Base-by-base conservation (phyloP, 2,888 invertebrate species). In the Eupithecia abbreviata region DNA sequence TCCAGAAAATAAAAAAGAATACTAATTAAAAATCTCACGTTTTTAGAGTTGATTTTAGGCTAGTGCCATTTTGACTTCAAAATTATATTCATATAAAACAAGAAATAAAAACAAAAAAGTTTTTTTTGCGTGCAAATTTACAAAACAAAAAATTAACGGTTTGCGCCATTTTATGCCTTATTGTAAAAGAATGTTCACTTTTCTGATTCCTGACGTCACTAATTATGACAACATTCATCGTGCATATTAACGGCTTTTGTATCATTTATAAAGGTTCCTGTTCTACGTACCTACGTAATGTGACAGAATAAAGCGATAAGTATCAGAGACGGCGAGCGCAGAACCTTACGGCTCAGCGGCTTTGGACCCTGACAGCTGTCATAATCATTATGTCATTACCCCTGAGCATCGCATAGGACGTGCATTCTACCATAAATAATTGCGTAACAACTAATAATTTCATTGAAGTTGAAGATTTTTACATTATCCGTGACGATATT, bases 371-470 rank as follows among this genome's bases (percentile, higher is more conserved):
- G 69, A 69, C 69, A 69, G 69, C 69, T 69, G 69, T 69, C 69
- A 69, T 69, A 69, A 69, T 69, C 69, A 69, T 69, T 69, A 69
- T 69, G 69, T 69, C 69, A 69, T 69, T 69, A 47, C 47, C 18
- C 69, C 47, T 47, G 69, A 69, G 47, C 69, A 66, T 42, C 66
- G 42, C 66, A 69, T 69, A 69, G 18, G 45, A 68, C 47, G 47
- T 69, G 69, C 69, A 69, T 69, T 69, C 69, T 69, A 69, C 69
- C 69, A 30, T 69, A 47, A 47, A 69, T 69, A 69, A 69, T 69
- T 69, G 45, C 45, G 47, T 45, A 69, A 69, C 69, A 69, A 47
- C 10, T 49, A 47, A 69, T 69, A 45, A 69, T 49, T 47, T 49
- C 69, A 69, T 69, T 45, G 47, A 68, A 47, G n/a, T 9, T 45